phyloP scores from a whole-genome alignment of 2,888 invertebrate genomes.

The Hermaeophaga mercurialis region DNA sequence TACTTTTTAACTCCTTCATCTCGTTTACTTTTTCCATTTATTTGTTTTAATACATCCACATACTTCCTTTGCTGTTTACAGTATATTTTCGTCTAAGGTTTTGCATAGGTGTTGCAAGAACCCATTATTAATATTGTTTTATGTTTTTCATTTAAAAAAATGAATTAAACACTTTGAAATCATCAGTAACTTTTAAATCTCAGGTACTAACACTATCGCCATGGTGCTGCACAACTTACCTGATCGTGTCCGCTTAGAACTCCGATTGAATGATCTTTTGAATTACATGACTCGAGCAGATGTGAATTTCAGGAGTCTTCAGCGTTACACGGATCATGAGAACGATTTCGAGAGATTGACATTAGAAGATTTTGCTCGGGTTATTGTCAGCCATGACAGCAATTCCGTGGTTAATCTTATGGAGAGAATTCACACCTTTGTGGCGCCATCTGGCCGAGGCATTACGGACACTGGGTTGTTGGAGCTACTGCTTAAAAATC shows the following conservation, averaged over 20 bases:
- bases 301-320: conserved; percentile 65
- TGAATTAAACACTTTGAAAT: no score
- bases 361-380: conserved; percentile 71
- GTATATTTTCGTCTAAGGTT: no score
- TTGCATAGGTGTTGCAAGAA: no score
- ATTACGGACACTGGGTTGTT: conserved; percentile 47
- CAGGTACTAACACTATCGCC: conserved; percentile 42
- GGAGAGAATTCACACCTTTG: conserved; percentile 68
- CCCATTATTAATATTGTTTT: no score
- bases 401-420: conserved; percentile 69
- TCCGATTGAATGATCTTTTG: conserved; percentile 66
- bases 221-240: conserved; percentile 50
- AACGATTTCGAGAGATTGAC: conserved; percentile 65
- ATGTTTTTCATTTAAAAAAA: no score
- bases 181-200: no score
- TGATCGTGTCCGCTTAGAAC: conserved; percentile 62
- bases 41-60: no score
- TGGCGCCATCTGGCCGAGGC: conserved; percentile 63
- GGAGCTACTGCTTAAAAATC: conserved; percentile 39
- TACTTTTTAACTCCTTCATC: no score
- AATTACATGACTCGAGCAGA: conserved; percentile 66
- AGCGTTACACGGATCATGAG: conserved; percentile 60
- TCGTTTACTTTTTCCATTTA: no score
- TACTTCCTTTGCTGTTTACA: no score
- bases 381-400: conserved; percentile 70